phyloP scores from a whole-genome alignment of 2,888 invertebrate genomes.

The Hydraecia micacea region DNA sequence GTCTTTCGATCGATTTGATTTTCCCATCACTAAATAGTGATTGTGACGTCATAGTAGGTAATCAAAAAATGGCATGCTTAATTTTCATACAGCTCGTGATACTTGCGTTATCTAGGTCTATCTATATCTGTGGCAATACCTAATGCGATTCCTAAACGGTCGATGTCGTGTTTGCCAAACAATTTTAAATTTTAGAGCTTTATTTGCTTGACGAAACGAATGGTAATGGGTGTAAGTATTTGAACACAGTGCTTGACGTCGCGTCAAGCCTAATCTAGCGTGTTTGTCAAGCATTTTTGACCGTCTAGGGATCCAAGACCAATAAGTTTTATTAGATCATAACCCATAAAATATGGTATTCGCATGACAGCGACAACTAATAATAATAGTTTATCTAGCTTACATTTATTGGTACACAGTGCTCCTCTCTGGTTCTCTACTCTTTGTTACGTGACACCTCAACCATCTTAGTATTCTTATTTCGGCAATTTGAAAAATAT shows the following conservation, averaged over 20 bases:
- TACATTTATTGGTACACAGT: neutral
- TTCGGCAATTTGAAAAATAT: no score
- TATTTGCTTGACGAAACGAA: neutral
- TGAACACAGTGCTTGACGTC: no score
- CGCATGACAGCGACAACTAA: neutral
- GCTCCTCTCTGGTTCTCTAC: neutral
- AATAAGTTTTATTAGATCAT: neutral
- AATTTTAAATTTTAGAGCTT: neutral
- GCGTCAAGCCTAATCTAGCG: no score
- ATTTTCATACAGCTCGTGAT: no score
- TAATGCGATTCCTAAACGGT: neutral
- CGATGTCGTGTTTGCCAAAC: neutral
- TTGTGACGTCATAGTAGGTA: no score
- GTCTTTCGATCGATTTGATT: no score
- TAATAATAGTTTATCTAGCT: neutral
- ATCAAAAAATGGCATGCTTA: no score
- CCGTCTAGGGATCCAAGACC: neutral
- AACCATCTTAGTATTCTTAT: no score
- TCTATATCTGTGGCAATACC: no score
- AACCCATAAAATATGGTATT: neutral
- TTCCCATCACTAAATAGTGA: no score
- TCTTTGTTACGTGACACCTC: neutral
- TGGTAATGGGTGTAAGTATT: neutral
- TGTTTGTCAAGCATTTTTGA: neutral
- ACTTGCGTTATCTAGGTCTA: no score